phyloP scores from a whole-genome alignment of 2,113 vertebrate genomes.

The Eurystomus gularis region DNA sequence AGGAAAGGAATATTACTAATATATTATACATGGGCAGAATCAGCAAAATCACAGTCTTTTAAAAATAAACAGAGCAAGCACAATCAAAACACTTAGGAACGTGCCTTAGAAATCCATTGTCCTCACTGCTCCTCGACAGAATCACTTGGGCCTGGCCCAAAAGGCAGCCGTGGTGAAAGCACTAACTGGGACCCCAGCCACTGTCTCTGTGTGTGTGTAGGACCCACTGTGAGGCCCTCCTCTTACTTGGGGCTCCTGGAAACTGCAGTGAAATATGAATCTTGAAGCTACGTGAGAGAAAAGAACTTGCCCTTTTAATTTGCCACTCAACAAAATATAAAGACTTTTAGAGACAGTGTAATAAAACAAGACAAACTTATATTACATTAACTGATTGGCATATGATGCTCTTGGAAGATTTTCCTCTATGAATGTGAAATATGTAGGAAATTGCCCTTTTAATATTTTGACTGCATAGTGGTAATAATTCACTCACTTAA shows the following conservation, averaged over 20 bases:
- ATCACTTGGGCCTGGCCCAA: neutral
- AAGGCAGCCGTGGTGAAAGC: neutral
- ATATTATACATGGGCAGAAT: constrained; percentile 25
- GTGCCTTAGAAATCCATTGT: neutral
- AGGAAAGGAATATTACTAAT: constrained; percentile 30
- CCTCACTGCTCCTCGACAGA: neutral
- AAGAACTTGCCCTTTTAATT: neutral
- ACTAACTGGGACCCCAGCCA: neutral
- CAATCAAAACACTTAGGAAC: constrained; percentile 31
- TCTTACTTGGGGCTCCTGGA: neutral
- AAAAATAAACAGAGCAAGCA: constrained; percentile 43
- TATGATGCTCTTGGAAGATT: neutral
- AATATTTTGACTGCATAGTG: neutral
- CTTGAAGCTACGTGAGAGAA: neutral
- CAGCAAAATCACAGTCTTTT: constrained; percentile 31
- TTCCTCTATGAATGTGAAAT: neutral
- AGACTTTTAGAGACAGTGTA: neutral
- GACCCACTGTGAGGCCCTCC: neutral
- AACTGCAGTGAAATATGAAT: neutral
- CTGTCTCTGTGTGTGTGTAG: neutral
- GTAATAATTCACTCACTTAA: constrained; percentile 7
- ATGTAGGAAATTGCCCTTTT: constrained; percentile 31
- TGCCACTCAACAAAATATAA: neutral
- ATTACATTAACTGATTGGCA: neutral
- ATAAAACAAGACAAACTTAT: neutral